Evolutionary conservation across 2,797 vertebrate genomes (phyloP).

Genomic region (Tadarida brasiliensis): DNA sequence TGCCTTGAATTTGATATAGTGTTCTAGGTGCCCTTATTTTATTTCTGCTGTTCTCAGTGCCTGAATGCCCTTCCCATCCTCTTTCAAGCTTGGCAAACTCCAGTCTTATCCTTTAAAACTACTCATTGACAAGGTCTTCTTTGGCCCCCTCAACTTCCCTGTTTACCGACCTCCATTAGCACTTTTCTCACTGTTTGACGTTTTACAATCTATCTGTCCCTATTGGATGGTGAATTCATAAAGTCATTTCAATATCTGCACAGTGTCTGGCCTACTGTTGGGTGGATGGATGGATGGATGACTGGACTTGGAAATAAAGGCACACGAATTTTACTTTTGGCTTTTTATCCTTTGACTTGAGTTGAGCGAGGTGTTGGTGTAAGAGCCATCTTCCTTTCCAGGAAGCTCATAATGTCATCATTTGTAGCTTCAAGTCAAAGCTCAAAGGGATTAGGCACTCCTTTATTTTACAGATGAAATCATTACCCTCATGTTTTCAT

Average conservation of each 20-base stretch:
- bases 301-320: neutral
- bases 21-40: neutral
- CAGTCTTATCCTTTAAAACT: constrained; percentile 34
- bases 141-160: neutral
- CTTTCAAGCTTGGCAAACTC: constrained; percentile 9
- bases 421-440: neutral
- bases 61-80: neutral
- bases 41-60: neutral
- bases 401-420: neutral
- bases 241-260: constrained; percentile 1
- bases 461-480: constrained; percentile 16
- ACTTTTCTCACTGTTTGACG: neutral
- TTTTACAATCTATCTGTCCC: neutral
- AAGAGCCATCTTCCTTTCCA: neutral
- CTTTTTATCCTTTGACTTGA: constrained; percentile 1
- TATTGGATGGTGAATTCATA: neutral
- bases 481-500: neutral
- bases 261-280: neutral
- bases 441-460: neutral
- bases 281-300: neutral
- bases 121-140: neutral
- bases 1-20: neutral
- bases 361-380: neutral
- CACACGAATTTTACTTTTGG: neutral
- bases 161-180: neutral